Evolutionary conservation across 30 jellyfish, hydroid and myxozoan species (phyloP).

Genomic region (Pelagia noctiluca): DNA sequence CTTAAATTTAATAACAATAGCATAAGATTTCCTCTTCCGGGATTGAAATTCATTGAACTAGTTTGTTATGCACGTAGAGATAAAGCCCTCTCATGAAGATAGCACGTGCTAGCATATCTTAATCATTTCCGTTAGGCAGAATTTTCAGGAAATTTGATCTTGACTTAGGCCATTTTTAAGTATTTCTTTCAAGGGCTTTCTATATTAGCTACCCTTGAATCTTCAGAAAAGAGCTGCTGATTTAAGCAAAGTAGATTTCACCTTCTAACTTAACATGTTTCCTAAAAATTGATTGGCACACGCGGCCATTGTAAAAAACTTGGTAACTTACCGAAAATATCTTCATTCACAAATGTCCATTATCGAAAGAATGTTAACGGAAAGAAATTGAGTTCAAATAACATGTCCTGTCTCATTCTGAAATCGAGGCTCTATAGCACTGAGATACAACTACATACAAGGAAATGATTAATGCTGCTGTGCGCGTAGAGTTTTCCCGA

Average conservation of each 20-base stretch:
- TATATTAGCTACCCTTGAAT: neutral
- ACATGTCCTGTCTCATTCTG: too few relatives aligned
- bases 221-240: conserved; percentile 4
- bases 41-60: conserved; percentile 41
- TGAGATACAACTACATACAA: too few relatives aligned
- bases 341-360: neutral
- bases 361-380: neutral
- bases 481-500: too few relatives aligned
- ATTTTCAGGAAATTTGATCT: neutral
- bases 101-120: conserved; percentile 19
- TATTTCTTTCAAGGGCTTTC: neutral
- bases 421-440: too few relatives aligned
- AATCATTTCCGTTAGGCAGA: neutral
- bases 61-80: conserved; percentile 32
- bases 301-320: neutral
- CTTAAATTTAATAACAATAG: conserved; percentile 8
- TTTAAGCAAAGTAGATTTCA: neutral
- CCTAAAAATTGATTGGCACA: neutral
- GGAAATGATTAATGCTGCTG: too few relatives aligned
- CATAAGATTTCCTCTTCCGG: conserved; percentile 13
- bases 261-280: neutral
- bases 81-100: too few relatives aligned
- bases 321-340: conserved; percentile 2
- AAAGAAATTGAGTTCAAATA: neutral
- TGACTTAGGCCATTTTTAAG: too few relatives aligned